Conservation (phyloP, 1,140 invertebrate genomes). For the Ylistrum balloti region DNA sequence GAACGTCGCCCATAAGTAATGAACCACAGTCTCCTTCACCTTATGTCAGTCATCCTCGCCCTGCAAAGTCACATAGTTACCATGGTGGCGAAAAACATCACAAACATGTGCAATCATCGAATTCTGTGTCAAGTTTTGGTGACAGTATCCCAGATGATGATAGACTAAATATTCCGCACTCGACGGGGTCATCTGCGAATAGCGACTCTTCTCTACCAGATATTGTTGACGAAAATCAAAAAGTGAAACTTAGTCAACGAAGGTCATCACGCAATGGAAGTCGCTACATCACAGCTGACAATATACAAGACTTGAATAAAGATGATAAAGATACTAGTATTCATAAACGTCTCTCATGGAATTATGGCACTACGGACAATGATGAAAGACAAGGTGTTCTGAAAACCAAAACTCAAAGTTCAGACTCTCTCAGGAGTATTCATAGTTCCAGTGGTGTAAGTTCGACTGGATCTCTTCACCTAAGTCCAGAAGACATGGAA, state of each 20-base stretch:
- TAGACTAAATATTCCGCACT: constrained; percentile 59
- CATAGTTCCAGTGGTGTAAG: constrained; percentile 85
- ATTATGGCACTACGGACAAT: constrained; percentile 83
- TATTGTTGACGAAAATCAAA: constrained; percentile 74
- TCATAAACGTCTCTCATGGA: constrained; percentile 88
- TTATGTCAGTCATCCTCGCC: constrained; percentile 51
- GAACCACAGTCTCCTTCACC: constrained; percentile 56
- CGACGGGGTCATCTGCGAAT: constrained; percentile 60
- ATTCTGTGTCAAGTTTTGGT: constrained; percentile 66
- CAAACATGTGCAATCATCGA: constrained; percentile 65
- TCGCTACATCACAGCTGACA: constrained; percentile 87
- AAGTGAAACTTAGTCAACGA: constrained; percentile 80
- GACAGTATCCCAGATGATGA: constrained; percentile 60
- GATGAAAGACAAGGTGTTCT: constrained; percentile 68
- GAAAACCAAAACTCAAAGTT: constrained; percentile 77
- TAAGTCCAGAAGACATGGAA: constrained; percentile 79
- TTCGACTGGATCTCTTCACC: constrained; percentile 83
- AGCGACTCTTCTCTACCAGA: constrained; percentile 65
- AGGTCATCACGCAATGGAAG: constrained; percentile 84
- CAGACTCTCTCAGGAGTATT: constrained; percentile 82
- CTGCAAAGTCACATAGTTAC: constrained; percentile 22
- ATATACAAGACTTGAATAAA: constrained; percentile 87
- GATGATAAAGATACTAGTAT: constrained; percentile 84
- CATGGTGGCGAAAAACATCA: constrained; percentile 46
- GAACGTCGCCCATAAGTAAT: constrained; percentile 41